Evolutionary conservation across 2,113 vertebrate species (phyloP), one percentile per base, ranked within the genome.

Genomic region (Puffinus mauretanicus): DNA sequence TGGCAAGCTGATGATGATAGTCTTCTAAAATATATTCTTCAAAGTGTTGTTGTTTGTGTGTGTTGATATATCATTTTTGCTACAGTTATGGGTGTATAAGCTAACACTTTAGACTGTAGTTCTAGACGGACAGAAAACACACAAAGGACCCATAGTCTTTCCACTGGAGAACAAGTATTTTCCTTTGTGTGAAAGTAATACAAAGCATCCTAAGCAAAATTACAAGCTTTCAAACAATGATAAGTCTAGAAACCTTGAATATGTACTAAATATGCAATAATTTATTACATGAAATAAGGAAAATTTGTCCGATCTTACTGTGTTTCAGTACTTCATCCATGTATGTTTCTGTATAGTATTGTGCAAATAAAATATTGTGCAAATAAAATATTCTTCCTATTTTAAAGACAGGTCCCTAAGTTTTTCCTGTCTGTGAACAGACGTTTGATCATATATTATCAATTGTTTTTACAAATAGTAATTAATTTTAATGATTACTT

Each of bases 1-100:
- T 61, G 36, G 4, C 3, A 51, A 77, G 32, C 12, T 64, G n/a
- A 1, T 40, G 15, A 2, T 8, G 5, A 27, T 8, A 9, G 3
- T 36, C 15, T 52, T 72, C 29, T 60, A 54, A 88, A 67, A 62
- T 4, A 1, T 29, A 3, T 67, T 82, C 30, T 75, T 52, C 38
- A 9, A 60, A 25, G 17, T 22, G 29, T 6, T 51, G 27, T 13
- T 64, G 10, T 58, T 24, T 26, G 40, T 38, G 47, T 19, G 6
- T 54, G 18, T 49, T 67, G n/a, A 14, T 26, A 6, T 32, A 38
- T 25, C 1, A 6, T 32, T 93, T 88, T 57, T 13, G 16, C 11
- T 47, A 3, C 15, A 10, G 19, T 57, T 58, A 13, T 29, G 29
- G 32, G 14, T 81, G 30, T 16, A n/a, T 24, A 42, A 71, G 27